These are phyloP conservation scores for Dysidea cf. avara DNA, from an alignment of 37 sponge, comb jelly and placozoan species.

Conservation along the genomic window DNA sequence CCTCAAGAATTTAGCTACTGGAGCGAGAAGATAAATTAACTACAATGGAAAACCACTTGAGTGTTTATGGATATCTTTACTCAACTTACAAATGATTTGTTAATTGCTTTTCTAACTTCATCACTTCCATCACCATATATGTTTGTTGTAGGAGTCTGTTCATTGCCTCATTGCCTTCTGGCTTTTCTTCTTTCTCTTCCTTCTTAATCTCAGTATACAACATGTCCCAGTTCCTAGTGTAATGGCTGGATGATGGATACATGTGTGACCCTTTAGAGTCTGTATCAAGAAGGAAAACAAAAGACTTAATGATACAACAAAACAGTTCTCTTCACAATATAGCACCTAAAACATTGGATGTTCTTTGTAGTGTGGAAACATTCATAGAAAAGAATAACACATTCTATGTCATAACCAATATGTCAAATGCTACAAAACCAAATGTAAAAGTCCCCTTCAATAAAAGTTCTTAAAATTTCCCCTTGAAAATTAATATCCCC, in stretches of 20 bases:
- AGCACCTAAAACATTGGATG: too few relatives aligned
- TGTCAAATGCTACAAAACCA: too few relatives aligned
- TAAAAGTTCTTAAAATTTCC: too few relatives aligned
- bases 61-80: too few relatives aligned
- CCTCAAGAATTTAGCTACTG: too few relatives aligned
- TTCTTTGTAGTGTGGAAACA: too few relatives aligned
- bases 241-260: constrained; percentile 76
- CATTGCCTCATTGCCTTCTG: constrained; percentile 94
- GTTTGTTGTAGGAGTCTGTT: constrained; percentile 94
- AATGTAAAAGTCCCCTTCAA: too few relatives aligned
- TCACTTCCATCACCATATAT: constrained; percentile 91
- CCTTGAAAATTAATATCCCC: background rate
- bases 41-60: background rate
- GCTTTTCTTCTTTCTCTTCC: constrained; percentile 93
- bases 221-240: constrained; percentile 91
- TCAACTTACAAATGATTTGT: constrained; percentile 91
- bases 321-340: background rate
- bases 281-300: background rate
- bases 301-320: background rate
- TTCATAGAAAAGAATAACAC: too few relatives aligned
- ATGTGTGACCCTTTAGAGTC: constrained; percentile 23
- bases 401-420: too few relatives aligned
- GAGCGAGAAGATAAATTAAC: too few relatives aligned
- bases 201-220: constrained; percentile 77
- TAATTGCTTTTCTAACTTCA: constrained; percentile 93